Evolutionary conservation across 2,888 invertebrate genomes (phyloP), one percentile per base, ranked within the genome.

Genomic region (Ichneumoninae sp.): DNA sequence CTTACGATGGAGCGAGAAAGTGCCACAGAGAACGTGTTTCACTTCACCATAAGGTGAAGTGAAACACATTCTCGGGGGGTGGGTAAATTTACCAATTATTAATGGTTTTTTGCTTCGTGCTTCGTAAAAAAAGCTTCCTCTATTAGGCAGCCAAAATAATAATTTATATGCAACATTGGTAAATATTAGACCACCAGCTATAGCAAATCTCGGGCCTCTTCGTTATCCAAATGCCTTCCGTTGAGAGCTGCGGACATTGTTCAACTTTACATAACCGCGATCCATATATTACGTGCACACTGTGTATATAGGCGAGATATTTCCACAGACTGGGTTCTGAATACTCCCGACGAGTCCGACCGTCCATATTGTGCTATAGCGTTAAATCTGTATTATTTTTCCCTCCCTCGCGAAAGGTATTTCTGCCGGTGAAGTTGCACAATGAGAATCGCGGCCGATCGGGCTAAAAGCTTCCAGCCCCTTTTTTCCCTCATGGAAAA

Each of bases 401-500:
- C 33, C 54, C 36, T 50, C 52, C 33, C 10, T 52, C 7, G 71
- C 8, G 33, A 22, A 40, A 40, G 40, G 52, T 52, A 50, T 52
- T 33, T 5, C 10, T n/a, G 8, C 52, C 10, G n/a, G 70, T 33
- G 22, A 19, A 71, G 19, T 57, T 22, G 2, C 52, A 71, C 71
- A 54, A 54, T 71, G 71, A 57, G 57, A 71, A 57, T 57, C 22
- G 36, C 57, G 19, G 40, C 22, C 54, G 71, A 71, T 71, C 71
- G 36, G 13, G 36, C 36, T 71, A 40, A 71, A 71, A 71, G 71
- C 71, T 71, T 71, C n/a, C 54, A 19, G 16, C 22, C 16, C 57
- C 22, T 7, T 36, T 63, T 63, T 63, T n/a, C 16, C 6, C 63
- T 63, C 63, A 10, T 63, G n/a, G 1, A 30, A 30, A 6, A 1